Base-by-base conservation (phyloP, 1,140 invertebrate species). In the Platyura marginata region DNA sequence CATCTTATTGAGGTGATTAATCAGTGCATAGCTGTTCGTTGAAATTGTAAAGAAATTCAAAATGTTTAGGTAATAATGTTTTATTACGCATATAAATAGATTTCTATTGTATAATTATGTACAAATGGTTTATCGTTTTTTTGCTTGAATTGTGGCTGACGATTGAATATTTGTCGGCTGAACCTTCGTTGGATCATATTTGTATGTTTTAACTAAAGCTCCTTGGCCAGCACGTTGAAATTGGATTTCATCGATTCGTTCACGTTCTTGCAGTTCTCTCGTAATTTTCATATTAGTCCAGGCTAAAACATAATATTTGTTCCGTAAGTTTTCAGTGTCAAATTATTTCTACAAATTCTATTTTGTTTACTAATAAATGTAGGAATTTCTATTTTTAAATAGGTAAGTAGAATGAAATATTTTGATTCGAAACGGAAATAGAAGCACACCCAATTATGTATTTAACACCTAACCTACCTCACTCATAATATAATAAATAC, bases 1-100 rank as follows among this genome's bases (percentile, higher is more conserved):
- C 78, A 92, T 61, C 65, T 98, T 2, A 71, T 94, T 22, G 76
- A 85, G 64, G 90, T 96, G 22, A 91, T 98, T 9, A 97, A 98
- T 65, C 83, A 93, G 54, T 98, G 94, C 65, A 70, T 84, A 44
- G 63, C 63, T 55, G 47, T 43, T 18, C 18, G 29, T 41, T 41
- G 10, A 39, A 25, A 21, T 23, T n/a, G n/a, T n/a, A n/a, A n/a
- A n/a, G n/a, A n/a, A n/a, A n/a, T n/a, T n/a, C n/a, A n/a, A n/a
- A n/a, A n/a, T n/a, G n/a, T n/a, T n/a, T n/a, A n/a, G n/a, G n/a
- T n/a, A n/a, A n/a, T n/a, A n/a, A n/a, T n/a, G n/a, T n/a, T n/a
- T n/a, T n/a, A n/a, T n/a, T n/a, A n/a, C n/a, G n/a, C n/a, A n/a
- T n/a, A n/a, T n/a, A n/a, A n/a, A n/a, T n/a, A n/a, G n/a, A n/a